Percentiles rank a stretch among this genome's conserved stretches.
Evolutionary conservation across 2,888 invertebrate genomes (phyloP).

Genomic region (Eudemis profundana): DNA sequence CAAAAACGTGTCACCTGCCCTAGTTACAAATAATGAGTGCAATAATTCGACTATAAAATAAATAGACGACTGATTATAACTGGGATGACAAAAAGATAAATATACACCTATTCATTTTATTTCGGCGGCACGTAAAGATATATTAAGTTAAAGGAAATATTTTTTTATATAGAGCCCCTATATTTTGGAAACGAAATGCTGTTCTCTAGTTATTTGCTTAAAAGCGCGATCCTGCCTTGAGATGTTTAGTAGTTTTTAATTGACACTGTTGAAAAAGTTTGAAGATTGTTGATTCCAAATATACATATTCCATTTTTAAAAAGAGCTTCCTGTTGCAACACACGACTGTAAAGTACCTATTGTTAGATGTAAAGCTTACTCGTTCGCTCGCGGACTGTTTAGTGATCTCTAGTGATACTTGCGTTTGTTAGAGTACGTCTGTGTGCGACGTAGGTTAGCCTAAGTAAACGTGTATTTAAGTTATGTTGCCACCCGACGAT

Average conservation of each 20-base stretch:
- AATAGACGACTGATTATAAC: conserved; percentile 1
- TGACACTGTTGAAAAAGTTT: conserved; percentile 16
- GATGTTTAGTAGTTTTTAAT: conserved; percentile 15
- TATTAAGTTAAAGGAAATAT: conserved; percentile 8
- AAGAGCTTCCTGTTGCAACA: conserved; percentile 50
- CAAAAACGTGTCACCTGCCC: neutral
- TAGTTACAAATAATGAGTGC: neutral
- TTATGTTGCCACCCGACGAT: conserved; percentile 56
- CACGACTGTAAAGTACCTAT: conserved; percentile 36
- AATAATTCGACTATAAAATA: neutral
- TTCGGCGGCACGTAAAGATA: neutral
- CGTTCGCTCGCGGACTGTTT: conserved; percentile 60
- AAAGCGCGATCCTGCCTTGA: conserved; percentile 31
- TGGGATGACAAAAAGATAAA: neutral
- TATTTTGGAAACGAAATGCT: conserved; percentile 20
- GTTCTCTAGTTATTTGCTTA: conserved; percentile 20
- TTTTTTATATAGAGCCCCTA: conserved; percentile 17
- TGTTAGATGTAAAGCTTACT: conserved; percentile 51
- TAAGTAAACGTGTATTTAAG: conserved; percentile 61
- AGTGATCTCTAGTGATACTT: conserved; percentile 49
- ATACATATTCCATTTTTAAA: conserved; percentile 38
- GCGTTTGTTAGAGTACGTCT: conserved; percentile 58
- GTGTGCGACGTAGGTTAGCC: conserved; percentile 58
- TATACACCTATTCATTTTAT: neutral
- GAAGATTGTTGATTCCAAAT: conserved; percentile 20